phyloP scores from a whole-genome alignment of 2,888 invertebrate genomes.

The Podabrus alpinus region DNA sequence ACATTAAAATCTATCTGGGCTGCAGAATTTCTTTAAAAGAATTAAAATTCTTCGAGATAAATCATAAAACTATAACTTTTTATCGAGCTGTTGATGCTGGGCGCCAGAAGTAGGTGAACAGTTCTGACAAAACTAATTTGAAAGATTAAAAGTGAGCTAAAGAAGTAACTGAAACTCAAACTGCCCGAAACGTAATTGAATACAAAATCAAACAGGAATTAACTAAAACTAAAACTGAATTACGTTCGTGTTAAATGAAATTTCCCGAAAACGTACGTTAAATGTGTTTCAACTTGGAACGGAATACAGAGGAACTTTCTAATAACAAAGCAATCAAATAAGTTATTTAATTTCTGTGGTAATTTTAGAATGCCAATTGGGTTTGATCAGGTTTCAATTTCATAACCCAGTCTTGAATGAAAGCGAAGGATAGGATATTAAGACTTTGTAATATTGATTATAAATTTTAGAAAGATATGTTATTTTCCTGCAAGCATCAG shows the following conservation, averaged over 20 bases:
- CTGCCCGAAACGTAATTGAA: neutral
- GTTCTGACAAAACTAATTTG: neutral
- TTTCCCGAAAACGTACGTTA: neutral
- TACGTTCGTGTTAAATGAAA: neutral
- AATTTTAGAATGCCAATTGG: neutral
- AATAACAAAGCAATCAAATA: neutral
- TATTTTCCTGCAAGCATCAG: too few species aligned
- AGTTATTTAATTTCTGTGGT: neutral
- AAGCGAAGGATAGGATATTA: neutral
- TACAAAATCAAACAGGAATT: neutral
- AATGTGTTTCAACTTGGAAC: neutral
- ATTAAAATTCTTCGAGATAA: too few species aligned
- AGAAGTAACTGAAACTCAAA: neutral
- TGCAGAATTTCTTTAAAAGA: too few species aligned
- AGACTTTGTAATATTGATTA: too few species aligned
- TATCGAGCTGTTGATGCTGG: neutral
- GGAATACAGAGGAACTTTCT: neutral
- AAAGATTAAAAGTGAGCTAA: neutral
- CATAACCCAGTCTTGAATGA: neutral
- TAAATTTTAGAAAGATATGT: too few species aligned
- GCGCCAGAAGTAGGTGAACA: neutral
- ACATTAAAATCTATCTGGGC: too few species aligned
- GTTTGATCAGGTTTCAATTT: neutral
- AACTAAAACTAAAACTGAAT: neutral
- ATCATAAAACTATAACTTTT: too few species aligned